These are phyloP conservation scores for Lasioglossum vierecki DNA, from an alignment of 2,888 invertebrate species.

Conservation along the genomic window DNA sequence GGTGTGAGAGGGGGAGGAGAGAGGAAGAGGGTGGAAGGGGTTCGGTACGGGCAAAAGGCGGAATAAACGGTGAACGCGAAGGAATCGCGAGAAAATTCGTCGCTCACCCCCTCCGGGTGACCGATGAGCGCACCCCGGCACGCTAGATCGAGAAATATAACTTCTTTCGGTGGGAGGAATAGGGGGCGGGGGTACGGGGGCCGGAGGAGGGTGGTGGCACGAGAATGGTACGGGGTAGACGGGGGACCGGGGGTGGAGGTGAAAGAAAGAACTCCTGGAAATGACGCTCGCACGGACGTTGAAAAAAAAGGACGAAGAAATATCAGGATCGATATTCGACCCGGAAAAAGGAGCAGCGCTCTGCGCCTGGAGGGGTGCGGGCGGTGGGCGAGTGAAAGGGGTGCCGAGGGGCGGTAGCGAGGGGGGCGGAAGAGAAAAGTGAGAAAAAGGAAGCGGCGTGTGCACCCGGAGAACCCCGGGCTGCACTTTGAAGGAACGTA, in stretches of 20 bases:
- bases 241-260: neutral
- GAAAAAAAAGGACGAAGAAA: slow-evolving; percentile 72
- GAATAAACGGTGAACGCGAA: slow-evolving; percentile 31
- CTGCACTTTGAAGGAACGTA: slow-evolving; percentile 75
- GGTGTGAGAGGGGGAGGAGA: neutral
- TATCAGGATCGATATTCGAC: slow-evolving; percentile 77
- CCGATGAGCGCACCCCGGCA: slow-evolving; percentile 50
- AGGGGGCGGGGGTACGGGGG: neutral
- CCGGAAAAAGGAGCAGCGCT: slow-evolving; percentile 74
- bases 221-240: slow-evolving; percentile 16
- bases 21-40: neutral
- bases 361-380: slow-evolving; percentile 30
- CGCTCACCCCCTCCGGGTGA: slow-evolving; percentile 20
- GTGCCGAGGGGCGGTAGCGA: slow-evolving; percentile 15
- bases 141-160: slow-evolving; percentile 70
- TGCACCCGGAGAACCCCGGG: slow-evolving; percentile 64
- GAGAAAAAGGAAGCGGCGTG: slow-evolving; percentile 72
- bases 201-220: neutral
- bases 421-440: slow-evolving; percentile 64
- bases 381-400: slow-evolving; percentile 5
- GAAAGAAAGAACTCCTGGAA: slow-evolving; percentile 68
- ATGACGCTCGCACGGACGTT: slow-evolving; percentile 71
- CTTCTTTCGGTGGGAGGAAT: slow-evolving; percentile 58
- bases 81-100: slow-evolving; percentile 58
- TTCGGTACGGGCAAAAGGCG: slow-evolving; percentile 4